Conservation (phyloP, 2,797 vertebrate genomes). For the Hippocampus kuda region DNA sequence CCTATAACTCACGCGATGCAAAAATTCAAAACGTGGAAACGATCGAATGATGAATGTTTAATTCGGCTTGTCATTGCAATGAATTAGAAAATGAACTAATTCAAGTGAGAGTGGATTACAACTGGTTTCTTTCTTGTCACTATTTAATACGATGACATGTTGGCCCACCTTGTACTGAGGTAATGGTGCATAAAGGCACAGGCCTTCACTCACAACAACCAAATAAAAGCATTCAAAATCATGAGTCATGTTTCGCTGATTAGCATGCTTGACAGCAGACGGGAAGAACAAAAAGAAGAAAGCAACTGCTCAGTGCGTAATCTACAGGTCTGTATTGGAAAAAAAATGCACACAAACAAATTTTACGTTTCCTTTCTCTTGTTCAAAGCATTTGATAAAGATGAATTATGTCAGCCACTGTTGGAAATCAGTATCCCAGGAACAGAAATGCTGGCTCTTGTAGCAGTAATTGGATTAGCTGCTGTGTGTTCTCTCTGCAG, state of each 20-base stretch:
- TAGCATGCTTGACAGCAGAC: conserved; percentile 68
- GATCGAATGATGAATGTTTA: conserved; percentile 64
- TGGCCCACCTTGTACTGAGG: conserved; percentile 16
- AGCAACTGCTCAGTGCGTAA: conserved; percentile 50
- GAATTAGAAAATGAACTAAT: conserved; percentile 75
- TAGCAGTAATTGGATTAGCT: conserved; percentile 17
- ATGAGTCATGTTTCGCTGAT: conserved; percentile 31
- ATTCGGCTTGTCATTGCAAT: conserved; percentile 74
- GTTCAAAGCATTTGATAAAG: conserved; percentile 58
- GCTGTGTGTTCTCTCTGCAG: conserved; percentile 15
- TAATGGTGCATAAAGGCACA: conserved; percentile 74
- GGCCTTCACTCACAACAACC: conserved; percentile 73
- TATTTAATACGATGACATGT: conserved; percentile 14
- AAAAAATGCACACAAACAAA: conserved; percentile 7
- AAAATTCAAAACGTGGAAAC: conserved; percentile 65
- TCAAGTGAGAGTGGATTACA: conserved; percentile 63
- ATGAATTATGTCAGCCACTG: conserved; percentile 45
- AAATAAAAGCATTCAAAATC: conserved; percentile 45
- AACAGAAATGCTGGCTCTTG: conserved; percentile 28
- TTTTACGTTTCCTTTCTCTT: conserved; percentile 32
- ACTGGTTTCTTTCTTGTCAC: background rate
- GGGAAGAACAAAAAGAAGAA: conserved; percentile 47
- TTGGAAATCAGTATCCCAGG: conserved; percentile 24
- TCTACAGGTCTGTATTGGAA: background rate
- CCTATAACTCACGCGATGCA: background rate